phyloP scores from a whole-genome alignment of 2,888 invertebrate species.

The Chelonus formosanus region DNA sequence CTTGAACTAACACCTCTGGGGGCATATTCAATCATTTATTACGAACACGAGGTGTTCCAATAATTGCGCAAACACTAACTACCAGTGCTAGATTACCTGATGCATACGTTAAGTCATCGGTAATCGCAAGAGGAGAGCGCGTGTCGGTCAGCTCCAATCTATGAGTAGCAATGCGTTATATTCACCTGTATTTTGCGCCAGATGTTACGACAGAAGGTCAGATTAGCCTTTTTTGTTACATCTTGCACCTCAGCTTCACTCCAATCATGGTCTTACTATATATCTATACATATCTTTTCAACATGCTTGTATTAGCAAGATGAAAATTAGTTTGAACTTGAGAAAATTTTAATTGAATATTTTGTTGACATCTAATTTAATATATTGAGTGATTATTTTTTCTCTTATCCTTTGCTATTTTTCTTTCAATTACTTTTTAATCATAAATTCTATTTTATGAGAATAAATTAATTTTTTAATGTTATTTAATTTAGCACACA shows the following conservation, averaged over 20 bases:
- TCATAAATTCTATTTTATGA: no score
- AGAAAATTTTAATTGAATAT: no score
- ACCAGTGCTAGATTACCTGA: conserved; percentile 13
- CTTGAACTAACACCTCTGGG: conserved; percentile 64
- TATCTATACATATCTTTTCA: background rate
- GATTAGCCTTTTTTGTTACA: conserved; percentile 22
- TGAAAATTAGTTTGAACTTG: no score
- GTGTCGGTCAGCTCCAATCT: conserved; percentile 11
- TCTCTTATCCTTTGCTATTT: no score
- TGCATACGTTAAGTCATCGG: conserved; percentile 26
- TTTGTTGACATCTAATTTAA: no score
- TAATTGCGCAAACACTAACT: conserved; percentile 59
- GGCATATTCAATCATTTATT: conserved; percentile 60
- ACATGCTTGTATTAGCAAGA: no score
- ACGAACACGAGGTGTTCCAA: conserved; percentile 57
- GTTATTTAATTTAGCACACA: no score
- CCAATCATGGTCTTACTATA: background rate
- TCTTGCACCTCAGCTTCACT: background rate
- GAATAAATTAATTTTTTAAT: no score
- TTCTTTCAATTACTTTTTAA: no score
- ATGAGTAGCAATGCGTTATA: conserved; percentile 22
- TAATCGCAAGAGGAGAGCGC: conserved; percentile 13
- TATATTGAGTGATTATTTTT: no score
- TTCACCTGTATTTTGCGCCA: conserved; percentile 32
- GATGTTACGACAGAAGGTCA: conserved; percentile 36